Percentiles rank a stretch among this genome's conserved stretches.
These are phyloP conservation scores for Heteromyza rotundicornis DNA, from an alignment of 2,888 invertebrate genomes.

Conservation along the genomic window DNA sequence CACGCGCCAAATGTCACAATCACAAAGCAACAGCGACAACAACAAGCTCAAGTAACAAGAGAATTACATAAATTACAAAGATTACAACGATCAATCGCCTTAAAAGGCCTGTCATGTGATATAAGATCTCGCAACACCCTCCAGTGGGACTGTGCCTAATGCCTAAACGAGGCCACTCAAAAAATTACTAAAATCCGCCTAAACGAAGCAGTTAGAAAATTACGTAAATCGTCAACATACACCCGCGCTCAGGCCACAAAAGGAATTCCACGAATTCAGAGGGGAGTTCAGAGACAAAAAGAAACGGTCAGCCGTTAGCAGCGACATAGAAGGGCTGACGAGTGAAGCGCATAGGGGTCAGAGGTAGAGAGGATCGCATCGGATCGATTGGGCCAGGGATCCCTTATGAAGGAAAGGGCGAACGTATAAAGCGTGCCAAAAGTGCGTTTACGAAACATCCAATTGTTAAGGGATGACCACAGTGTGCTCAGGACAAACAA, in stretches of 20 bases:
- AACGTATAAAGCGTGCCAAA: constrained; percentile 44
- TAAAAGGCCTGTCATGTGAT: neutral
- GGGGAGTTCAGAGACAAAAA: constrained; percentile 11
- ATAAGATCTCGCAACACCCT: neutral
- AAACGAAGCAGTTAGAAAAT: constrained; percentile 44
- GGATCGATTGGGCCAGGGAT: constrained; percentile 30
- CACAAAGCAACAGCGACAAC: constrained; percentile 32
- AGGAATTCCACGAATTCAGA: neutral
- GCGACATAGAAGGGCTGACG: neutral
- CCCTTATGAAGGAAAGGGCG: neutral
- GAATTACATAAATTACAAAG: no score
- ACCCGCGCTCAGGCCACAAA: constrained; percentile 21
- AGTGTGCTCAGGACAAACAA: constrained; percentile 15
- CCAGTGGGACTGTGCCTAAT: neutral
- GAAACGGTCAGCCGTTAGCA: constrained; percentile 4
- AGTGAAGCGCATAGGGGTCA: neutral
- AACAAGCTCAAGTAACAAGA: no score
- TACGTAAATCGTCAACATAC: constrained; percentile 16
- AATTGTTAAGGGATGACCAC: constrained; percentile 34
- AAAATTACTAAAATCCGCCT: constrained; percentile 41
- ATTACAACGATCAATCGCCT: neutral
- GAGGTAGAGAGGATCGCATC: neutral
- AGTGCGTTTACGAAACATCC: constrained; percentile 42
- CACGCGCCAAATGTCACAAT: constrained; percentile 53
- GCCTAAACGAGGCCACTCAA: constrained; percentile 20